Base-by-base conservation (phyloP, 2,888 invertebrate genomes). In the Andrena marginata region DNA sequence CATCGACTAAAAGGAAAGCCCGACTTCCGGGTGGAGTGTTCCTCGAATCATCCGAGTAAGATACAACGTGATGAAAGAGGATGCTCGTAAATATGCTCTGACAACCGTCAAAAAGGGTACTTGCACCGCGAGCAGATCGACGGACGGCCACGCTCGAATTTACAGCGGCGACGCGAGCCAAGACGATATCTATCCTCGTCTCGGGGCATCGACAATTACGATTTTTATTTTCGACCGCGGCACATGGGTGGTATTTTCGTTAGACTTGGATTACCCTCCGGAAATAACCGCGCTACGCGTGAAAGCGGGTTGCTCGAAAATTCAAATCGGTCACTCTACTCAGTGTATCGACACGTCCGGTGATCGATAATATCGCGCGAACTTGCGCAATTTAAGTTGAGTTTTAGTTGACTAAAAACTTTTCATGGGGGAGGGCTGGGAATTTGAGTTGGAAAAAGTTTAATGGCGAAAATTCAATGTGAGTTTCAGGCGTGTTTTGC, bases 141-240 rank as follows among this genome's bases (percentile, higher is more conserved):
- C 78, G 51, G 56, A 69, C 69, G 73, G 63, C 62, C 35, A 16
- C 16, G 51, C 56, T 31, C 60, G 63, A 65, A 86, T 86, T 86
- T 82, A 82, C 80, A 59, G 10, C 54, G 67, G 59, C 29, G 35
- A 29, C 20, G 63, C 75, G 60, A 73, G 84, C 86, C 77, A 84
- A 85, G 74, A 64, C n/a, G 63, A 82, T 77, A 56, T 64, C 64
- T 65, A 64, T 35, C 64, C 54, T 59, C 51, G 70, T 42, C 49
- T 48, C 29, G 42, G 60, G 35, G 35, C 59, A 62, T 74, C 69
- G 68, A 74, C 72, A 60, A 64, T 63, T 60, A 48, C 70, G 29
- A 51, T 79, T 81, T 74, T 74, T 74, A 59, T 68, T 77, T 35
- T 42, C 63, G 60, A 29, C 10, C 6, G 42, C 23, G 64, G 42